Base-by-base conservation (phyloP, 2,113 vertebrate species). In the Lutjanus erythropterus region DNA sequence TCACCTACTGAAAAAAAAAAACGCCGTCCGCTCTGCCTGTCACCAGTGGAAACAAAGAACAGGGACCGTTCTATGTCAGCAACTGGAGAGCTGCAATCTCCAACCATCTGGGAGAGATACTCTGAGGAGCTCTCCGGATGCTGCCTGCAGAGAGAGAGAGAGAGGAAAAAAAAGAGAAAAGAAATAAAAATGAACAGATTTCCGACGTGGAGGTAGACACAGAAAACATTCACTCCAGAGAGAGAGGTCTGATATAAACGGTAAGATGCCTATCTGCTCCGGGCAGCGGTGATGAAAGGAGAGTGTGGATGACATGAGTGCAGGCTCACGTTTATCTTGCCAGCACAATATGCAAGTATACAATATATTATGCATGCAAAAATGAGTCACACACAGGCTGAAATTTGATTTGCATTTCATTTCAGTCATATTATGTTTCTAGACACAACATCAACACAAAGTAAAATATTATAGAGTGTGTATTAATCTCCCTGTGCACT, bases 41-140 rank as follows among this genome's bases (percentile, higher is more conserved):
- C 88, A 89, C 72, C 70, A 44, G 33, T 52, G 70, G 77, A 89
- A 86, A 91, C 86, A 88, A 88, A 82, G 74, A 80, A 71, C 78
- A 47, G 66, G 64, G 68, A 68, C 83, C 27, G 11, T 66, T 89
- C 49, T 58, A 27, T 86, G 79, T 75, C 81, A 86, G 79, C 72
- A 69, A 64, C 72, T 77, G 74, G 83, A 76, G 75, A 74, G 78
- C 86, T 69, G 74, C 83, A 85, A 86, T 91, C 85, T 71, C 58
- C 72, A 80, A 66, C 75, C 87, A 88, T 90, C 83, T 87, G 81
- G 74, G 78, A 86, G 78, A 87, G 61, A 69, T 50, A 41, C 60
- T 72, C 58, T 56, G 59, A 58, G 67, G 72, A 76, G 52, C 62
- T 75, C 67, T 78, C 23, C 11, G 55, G 72, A 80, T 75, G 87